Conservation (phyloP, 2,113 vertebrate genomes). For the Alectura lathami region DNA sequence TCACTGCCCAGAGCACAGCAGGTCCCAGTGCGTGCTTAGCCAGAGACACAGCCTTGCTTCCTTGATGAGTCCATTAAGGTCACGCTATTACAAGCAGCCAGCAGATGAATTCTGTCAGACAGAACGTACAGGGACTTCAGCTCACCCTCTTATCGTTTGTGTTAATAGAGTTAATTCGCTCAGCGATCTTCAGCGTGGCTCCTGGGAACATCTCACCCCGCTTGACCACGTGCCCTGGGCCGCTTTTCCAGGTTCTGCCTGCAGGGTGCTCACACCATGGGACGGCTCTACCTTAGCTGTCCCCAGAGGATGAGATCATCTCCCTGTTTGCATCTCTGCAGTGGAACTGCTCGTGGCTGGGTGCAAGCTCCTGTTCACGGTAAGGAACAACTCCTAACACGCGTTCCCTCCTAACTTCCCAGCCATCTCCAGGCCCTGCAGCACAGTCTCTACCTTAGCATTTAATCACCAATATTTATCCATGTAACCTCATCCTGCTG, state of each 20-base stretch:
- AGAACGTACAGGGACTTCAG: neutral
- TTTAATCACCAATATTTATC: neutral
- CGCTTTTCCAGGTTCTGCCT: neutral
- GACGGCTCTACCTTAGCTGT: neutral
- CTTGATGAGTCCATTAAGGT: conserved; percentile 51
- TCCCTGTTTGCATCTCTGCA: neutral
- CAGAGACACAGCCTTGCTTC: neutral
- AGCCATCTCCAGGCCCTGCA: accelerated
- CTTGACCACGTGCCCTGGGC: neutral
- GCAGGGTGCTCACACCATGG: neutral
- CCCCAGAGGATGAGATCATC: neutral
- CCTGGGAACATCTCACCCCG: neutral
- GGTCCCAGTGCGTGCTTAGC: neutral
- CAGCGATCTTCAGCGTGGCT: conserved; percentile 5
- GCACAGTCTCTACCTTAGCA: neutral
- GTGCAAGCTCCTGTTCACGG: neutral
- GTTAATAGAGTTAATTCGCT: conserved; percentile 66
- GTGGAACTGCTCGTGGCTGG: neutral
- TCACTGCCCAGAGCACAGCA: neutral
- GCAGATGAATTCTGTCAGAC: conserved; percentile 49
- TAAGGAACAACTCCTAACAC: neutral
- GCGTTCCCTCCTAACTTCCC: neutral
- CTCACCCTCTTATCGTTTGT: conserved; percentile 17
- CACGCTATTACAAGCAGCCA: conserved; percentile 54
- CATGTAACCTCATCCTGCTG: neutral